Percentiles rank a stretch among this genome's conserved stretches.
Conservation (phyloP, 2,797 vertebrate genomes). For the Danio jaintianensis region DNA sequence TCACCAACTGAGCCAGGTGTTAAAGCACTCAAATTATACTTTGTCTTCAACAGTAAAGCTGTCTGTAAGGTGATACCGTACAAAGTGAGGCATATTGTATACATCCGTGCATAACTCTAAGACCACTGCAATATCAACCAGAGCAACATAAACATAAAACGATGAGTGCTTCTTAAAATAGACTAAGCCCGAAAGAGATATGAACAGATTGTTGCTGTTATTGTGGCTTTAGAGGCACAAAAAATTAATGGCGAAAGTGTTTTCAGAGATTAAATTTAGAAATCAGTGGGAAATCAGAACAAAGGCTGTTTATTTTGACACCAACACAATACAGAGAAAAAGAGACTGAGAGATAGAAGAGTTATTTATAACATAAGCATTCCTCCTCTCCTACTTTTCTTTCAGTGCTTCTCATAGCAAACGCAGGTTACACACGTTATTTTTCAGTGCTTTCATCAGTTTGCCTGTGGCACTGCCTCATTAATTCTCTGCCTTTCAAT, state of each 20-base stretch:
- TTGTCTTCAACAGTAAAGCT: not conserved
- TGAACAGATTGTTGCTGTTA: conserved; percentile 17
- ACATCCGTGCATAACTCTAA: not conserved
- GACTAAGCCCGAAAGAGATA: not conserved
- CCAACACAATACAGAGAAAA: not conserved
- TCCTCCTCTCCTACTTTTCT: conserved; percentile 28
- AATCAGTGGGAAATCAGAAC: conserved; percentile 60
- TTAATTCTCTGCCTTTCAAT: conserved; percentile 52
- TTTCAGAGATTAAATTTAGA: conserved; percentile 60
- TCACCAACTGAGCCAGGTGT: too few relatives aligned
- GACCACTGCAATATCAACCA: not conserved
- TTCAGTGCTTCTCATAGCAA: conserved; percentile 41
- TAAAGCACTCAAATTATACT: too few relatives aligned
- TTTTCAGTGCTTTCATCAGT: conserved; percentile 27
- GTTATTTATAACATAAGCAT: conserved; percentile 15
- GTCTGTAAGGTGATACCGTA: not conserved
- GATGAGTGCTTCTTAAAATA: not conserved
- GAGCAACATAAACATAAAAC: conserved; percentile 12
- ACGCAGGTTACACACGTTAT: conserved; percentile 21
- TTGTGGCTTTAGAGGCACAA: conserved; percentile 4
- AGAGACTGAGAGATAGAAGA: conserved; percentile 3
- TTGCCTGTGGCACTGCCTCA: conserved; percentile 56
- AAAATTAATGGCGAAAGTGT: conserved; percentile 56
- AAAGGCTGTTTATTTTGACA: conserved; percentile 54
- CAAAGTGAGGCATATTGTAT: not conserved